These are phyloP conservation scores for Drosophila ochracea DNA, from an alignment of 2,888 invertebrate species.

Conservation along the genomic window DNA sequence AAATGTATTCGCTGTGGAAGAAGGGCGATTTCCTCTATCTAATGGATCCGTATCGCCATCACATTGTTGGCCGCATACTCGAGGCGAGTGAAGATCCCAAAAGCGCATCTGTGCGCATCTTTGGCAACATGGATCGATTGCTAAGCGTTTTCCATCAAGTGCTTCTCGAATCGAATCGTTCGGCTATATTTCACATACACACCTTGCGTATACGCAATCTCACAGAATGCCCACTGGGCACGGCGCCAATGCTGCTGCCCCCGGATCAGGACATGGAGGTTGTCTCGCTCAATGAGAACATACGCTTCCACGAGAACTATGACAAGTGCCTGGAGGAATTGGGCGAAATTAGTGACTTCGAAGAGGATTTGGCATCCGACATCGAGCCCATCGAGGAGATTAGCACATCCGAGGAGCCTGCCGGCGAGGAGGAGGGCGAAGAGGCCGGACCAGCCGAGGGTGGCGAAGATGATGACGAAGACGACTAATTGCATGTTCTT, in stretches of 20 bases:
- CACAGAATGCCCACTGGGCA: conserved; percentile 67
- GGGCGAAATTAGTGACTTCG: conserved; percentile 76
- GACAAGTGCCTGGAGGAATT: conserved; percentile 72
- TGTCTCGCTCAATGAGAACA: conserved; percentile 76
- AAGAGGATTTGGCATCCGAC: conserved; percentile 77
- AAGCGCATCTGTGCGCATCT: conserved; percentile 81
- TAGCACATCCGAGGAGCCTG: conserved; percentile 73
- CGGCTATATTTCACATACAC: conserved; percentile 77
- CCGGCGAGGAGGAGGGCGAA: conserved; percentile 70
- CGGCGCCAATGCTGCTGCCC: conserved; percentile 63
- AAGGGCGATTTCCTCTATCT: conserved; percentile 80
- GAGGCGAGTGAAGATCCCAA: conserved; percentile 69
- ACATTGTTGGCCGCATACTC: conserved; percentile 69
- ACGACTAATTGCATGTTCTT: conserved; percentile 22
- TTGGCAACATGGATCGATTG: conserved; percentile 74
- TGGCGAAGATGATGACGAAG: conserved; percentile 53
- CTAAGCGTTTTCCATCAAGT: conserved; percentile 80
- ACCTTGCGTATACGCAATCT: conserved; percentile 65
- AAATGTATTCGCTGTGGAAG: conserved; percentile 83
- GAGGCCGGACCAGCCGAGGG: conserved; percentile 55
- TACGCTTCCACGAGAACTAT: conserved; percentile 78
- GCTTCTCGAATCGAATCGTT: conserved; percentile 79
- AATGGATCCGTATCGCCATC: conserved; percentile 83
- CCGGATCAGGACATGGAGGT: conserved; percentile 67
- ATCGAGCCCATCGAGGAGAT: conserved; percentile 70